Base-by-base conservation (phyloP, 2,888 invertebrate species). In the Euproctis similis region DNA sequence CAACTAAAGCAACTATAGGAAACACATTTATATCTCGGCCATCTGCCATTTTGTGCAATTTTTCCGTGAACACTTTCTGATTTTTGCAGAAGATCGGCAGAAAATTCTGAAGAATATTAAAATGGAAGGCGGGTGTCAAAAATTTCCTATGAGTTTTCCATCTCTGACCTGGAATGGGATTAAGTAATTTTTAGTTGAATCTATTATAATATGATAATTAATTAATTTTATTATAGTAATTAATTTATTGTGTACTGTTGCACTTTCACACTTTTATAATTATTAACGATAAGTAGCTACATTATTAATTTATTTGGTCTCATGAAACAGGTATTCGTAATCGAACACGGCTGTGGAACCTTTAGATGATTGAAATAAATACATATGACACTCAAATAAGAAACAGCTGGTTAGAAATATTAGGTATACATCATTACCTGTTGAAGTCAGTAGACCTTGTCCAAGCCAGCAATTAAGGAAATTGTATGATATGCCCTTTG, bases 121-220 rank as follows among this genome's bases (percentile, higher is more conserved):
- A 93, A 66, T 94, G 93, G 64, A 93, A 94, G 0, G 93, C 87
- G 1, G 93, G 92, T 0, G 93, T 93, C 25, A 93, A 67, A 37
- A 93, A 86, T 61, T 90, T 92, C 11, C 93, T 84, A 39, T 90
- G 87, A 0, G 66, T 69, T 43, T 85, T 87, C 93, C 93, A 94
- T 65, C 61, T 63, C 18, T 60, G 47, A 31, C 81, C 84, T 78
- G 37, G 24, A 59, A 50, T n/a, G n/a, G n/a, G n/a, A n/a, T n/a
- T n/a, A n/a, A n/a, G 14, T 14, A 14, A 14, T 4, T 14, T 4
- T n/a, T n/a, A n/a, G n/a, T n/a, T n/a, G n/a, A n/a, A n/a, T n/a
- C n/a, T n/a, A n/a, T n/a, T n/a, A n/a, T n/a, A n/a, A n/a, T n/a
- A n/a, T n/a, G n/a, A n/a, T n/a, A n/a, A n/a, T n/a, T n/a, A n/a